These are phyloP conservation scores for Ptychodera flava DNA, from an alignment of 35 echinoderm and acorn worm genomes.

Conservation along the genomic window DNA sequence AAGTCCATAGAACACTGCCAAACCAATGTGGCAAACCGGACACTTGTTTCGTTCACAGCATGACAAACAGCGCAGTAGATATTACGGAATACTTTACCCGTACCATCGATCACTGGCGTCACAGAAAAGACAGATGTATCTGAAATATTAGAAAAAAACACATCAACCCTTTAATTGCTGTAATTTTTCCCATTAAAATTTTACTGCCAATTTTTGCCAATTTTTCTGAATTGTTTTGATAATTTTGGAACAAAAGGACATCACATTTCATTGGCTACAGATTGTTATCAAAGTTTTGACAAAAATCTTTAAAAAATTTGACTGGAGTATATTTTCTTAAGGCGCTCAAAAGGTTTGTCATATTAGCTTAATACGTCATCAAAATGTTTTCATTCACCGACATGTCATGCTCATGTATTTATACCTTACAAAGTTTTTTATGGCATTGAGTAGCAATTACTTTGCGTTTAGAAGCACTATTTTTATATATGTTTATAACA, in stretches of 20 bases:
- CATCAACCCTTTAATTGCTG: too few relatives aligned
- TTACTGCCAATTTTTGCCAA: neutral
- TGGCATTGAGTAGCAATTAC: neutral
- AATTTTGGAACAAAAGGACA: neutral
- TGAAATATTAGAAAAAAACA: neutral
- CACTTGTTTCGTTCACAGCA: neutral
- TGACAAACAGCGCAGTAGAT: neutral
- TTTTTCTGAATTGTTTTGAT: neutral
- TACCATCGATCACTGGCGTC: neutral
- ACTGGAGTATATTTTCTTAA: too few relatives aligned
- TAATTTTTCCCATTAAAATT: neutral
- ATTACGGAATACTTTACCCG: neutral
- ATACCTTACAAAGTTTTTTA: neutral
- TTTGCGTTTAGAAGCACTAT: neutral
- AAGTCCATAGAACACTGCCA: neutral
- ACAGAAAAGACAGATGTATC: neutral
- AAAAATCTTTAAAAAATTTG: too few relatives aligned
- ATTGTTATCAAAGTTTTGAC: too few relatives aligned
- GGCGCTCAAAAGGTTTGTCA: too few relatives aligned
- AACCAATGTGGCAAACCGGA: neutral
- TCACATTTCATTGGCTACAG: neutral
- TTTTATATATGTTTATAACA: neutral
- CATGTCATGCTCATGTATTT: too few relatives aligned
- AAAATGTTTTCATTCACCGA: too few relatives aligned
- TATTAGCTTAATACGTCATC: too few relatives aligned